Conservation (phyloP, 2,113 vertebrate species). For the Phyllostomus hastatus region DNA sequence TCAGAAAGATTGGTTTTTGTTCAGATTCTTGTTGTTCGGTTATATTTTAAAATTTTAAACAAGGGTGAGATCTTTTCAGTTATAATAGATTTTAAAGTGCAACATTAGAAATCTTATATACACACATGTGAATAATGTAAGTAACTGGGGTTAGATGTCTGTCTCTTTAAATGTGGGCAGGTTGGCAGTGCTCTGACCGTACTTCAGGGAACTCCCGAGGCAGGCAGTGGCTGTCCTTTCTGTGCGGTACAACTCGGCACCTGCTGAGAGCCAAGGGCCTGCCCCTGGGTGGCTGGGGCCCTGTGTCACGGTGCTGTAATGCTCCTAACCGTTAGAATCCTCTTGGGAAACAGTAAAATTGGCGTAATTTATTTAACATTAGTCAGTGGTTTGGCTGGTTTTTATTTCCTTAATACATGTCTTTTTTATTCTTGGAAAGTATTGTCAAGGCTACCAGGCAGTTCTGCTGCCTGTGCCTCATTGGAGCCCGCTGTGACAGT, state of each 20-base stretch:
- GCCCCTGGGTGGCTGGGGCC: neutral
- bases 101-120: neutral
- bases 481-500: neutral
- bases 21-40: neutral
- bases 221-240: neutral
- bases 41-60: conserved; percentile 1
- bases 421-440: conserved; percentile 3
- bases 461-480: neutral
- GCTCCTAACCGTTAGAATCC: neutral
- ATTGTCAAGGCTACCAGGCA: neutral
- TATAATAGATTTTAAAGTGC: conserved; percentile 22
- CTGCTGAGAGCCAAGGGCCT: neutral
- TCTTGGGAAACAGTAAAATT: neutral
- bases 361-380: neutral
- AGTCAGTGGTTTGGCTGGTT: neutral
- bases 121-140: neutral
- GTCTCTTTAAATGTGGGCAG: neutral
- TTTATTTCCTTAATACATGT: neutral
- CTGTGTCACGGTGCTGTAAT: neutral
- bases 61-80: neutral
- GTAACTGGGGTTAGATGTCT: neutral
- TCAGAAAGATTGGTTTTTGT: neutral
- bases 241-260: neutral
- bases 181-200: neutral
- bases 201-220: neutral